Percentiles rank a stretch among this genome's conserved stretches.
phyloP scores from a whole-genome alignment of 1,140 invertebrate genomes.

The Aphaenogaster rudis region DNA sequence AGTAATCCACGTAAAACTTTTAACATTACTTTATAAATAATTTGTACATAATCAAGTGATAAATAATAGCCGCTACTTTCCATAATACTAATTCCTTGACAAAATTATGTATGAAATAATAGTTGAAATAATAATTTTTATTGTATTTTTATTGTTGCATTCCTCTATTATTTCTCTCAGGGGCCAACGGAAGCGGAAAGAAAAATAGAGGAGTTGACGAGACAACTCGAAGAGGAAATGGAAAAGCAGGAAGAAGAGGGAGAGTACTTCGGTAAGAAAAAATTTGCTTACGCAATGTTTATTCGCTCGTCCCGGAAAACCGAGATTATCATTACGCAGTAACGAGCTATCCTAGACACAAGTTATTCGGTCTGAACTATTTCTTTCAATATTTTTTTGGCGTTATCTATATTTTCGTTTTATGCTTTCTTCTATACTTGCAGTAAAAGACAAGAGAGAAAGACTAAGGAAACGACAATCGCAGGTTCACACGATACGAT shows the following conservation, averaged over 20 bases:
- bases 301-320: not conserved
- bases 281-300: slow-evolving; percentile 18
- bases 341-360: not conserved
- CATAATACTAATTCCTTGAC: not conserved
- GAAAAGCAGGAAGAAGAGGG: slow-evolving; percentile 97
- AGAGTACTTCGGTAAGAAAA: slow-evolving; percentile 96
- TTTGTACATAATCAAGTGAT: not conserved
- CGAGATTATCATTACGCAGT: not conserved
- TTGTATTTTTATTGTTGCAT: not conserved
- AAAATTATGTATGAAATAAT: not conserved
- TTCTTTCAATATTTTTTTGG: not conserved
- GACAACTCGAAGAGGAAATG: slow-evolving; percentile 97
- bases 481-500: slow-evolving; percentile 7
- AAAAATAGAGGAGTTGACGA: slow-evolving; percentile 96
- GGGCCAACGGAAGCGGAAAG: slow-evolving; percentile 96
- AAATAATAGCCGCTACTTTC: not conserved
- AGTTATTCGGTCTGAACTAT: not conserved
- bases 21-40: not conserved
- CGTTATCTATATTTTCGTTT: not conserved
- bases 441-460: not conserved
- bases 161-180: slow-evolving; percentile 81
- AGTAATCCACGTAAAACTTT: not conserved
- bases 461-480: not conserved
- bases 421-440: not conserved
- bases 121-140: slow-evolving; percentile 2